Evolutionary conservation across 2,113 vertebrate species (phyloP).

Genomic region (Tyto alba): DNA sequence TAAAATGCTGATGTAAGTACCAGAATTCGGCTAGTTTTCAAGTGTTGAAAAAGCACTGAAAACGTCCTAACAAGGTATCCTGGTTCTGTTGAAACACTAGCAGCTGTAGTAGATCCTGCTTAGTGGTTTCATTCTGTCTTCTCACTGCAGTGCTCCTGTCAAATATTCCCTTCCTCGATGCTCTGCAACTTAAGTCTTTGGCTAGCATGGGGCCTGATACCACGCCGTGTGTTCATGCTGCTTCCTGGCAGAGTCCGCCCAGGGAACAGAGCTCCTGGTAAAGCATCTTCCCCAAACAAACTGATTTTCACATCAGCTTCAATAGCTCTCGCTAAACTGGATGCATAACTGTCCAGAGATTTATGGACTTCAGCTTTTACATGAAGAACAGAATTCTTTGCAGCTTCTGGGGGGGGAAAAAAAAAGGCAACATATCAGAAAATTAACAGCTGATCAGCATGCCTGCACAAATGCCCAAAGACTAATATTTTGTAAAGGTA

Average conservation of each 20-base stretch:
- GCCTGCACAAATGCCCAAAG: neutral
- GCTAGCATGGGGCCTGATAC: conserved; percentile 74
- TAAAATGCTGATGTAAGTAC: conserved; percentile 8
- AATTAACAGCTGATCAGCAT: neutral
- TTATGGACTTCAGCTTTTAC: conserved; percentile 87
- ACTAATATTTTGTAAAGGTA: neutral
- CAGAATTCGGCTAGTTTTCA: neutral
- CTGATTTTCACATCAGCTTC: conserved; percentile 92
- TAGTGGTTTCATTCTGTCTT: conserved; percentile 25
- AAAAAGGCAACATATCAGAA: neutral
- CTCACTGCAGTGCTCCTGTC: conserved; percentile 52
- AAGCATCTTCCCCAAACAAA: conserved; percentile 83
- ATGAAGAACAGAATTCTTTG: conserved; percentile 74
- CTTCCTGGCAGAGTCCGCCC: conserved; percentile 49
- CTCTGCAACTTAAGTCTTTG: conserved; percentile 91
- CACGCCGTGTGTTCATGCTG: conserved; percentile 53
- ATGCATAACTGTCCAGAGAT: conserved; percentile 88
- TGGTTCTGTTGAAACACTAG: neutral
- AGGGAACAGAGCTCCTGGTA: conserved; percentile 70
- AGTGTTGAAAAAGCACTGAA: neutral
- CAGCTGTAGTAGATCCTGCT: neutral
- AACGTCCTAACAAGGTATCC: neutral
- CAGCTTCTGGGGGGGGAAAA: conserved; percentile 50
- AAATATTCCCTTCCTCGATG: conserved; percentile 90
- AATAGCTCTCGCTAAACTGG: conserved; percentile 89